These are phyloP conservation scores for Choristoneura fumiferana DNA, from an alignment of 1,140 invertebrate genomes.

Conservation along the genomic window DNA sequence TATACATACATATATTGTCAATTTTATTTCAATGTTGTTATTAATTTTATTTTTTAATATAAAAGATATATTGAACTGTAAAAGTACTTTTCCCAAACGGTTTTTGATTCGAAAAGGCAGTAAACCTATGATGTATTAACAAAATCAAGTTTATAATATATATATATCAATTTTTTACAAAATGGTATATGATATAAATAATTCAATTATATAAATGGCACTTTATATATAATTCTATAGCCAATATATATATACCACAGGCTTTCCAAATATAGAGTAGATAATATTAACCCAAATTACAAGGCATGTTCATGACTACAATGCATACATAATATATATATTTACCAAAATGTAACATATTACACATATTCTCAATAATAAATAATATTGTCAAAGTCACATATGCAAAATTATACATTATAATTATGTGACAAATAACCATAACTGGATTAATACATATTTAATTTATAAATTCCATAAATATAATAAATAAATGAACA, in stretches of 20 bases:
- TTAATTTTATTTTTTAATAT: background rate
- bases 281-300: constrained; percentile 1
- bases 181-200: background rate
- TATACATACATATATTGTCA: constrained; percentile 7
- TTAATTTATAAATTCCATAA: background rate
- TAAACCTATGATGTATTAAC: no score
- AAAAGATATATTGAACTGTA: no score
- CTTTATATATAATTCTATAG: no score
- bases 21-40: background rate
- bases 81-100: no score
- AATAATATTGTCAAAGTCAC: constrained; percentile 66
- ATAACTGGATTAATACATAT: background rate
- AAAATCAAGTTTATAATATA: no score
- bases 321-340: constrained; percentile 20
- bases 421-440: constrained; percentile 1
- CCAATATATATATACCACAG: no score
- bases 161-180: background rate
- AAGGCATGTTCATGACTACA: constrained; percentile 27
- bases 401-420: constrained; percentile 35
- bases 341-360: constrained; percentile 23
- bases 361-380: constrained; percentile 24
- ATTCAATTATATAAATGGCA: background rate
- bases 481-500: background rate
- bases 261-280: no score
- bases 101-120: no score